Conservation (phyloP, 2,113 vertebrate genomes). For the Phylloscopus whistleri region DNA sequence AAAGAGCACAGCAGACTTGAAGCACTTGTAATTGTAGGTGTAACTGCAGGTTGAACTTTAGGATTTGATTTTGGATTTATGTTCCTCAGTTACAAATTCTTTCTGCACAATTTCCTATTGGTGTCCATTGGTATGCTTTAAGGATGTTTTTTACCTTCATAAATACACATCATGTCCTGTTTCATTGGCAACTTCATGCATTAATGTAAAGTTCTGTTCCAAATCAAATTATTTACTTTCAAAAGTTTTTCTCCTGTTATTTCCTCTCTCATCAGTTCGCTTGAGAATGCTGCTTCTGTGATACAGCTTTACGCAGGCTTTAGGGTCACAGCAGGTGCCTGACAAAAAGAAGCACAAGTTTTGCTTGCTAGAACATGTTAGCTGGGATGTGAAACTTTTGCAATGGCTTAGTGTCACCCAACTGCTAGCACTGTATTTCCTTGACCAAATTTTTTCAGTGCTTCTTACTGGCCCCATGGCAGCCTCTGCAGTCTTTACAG, state of each 20-base stretch:
- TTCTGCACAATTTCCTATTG: background rate
- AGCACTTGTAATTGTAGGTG: background rate
- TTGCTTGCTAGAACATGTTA: background rate
- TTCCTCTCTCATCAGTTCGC: background rate
- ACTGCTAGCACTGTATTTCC: background rate
- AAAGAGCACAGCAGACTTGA: background rate
- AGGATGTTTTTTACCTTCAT: background rate
- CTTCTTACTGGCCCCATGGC: background rate
- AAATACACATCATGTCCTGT: background rate
- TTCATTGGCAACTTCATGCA: background rate
- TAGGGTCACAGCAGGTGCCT: background rate
- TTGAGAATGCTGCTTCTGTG: background rate
- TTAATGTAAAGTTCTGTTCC: background rate
- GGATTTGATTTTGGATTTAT: background rate
- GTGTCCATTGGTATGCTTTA: background rate
- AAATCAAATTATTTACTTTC: background rate
- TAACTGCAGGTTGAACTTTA: background rate
- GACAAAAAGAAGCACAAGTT: background rate
- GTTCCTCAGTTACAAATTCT: background rate
- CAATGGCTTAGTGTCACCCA: background rate
- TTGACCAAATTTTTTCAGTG: background rate
- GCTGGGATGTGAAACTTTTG: background rate
- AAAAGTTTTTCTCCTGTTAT: background rate
- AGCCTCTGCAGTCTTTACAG: background rate
- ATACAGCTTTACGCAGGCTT: accelerated